Conservation (phyloP, 2,797 vertebrate species). For the Mormyrus proboscirostris region DNA sequence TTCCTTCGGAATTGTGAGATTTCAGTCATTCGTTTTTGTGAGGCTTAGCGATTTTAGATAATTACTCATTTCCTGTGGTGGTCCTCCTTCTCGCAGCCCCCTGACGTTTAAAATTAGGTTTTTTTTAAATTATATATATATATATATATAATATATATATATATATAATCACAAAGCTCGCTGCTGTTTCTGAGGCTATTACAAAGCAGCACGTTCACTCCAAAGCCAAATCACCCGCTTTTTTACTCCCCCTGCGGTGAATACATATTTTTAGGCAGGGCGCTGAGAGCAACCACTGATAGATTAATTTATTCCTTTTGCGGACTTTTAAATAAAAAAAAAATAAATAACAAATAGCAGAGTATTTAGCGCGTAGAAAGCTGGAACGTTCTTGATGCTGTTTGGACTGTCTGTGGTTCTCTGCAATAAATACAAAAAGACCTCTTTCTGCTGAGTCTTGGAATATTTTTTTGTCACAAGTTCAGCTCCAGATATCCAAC, state of each 20-base stretch:
- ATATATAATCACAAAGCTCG: neutral
- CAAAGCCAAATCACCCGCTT: neutral
- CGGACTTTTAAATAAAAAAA: neutral
- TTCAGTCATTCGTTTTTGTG: neutral
- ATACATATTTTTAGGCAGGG: neutral
- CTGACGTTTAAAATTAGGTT: neutral
- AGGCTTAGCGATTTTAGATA: neutral
- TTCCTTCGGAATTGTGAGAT: neutral
- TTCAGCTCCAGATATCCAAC: neutral
- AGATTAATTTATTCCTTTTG: conserved; percentile 14
- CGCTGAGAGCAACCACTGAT: neutral
- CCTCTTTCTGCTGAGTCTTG: neutral
- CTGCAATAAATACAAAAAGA: neutral
- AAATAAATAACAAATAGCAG: neutral
- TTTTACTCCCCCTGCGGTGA: neutral
- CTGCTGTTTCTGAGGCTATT: neutral
- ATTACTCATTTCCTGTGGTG: conserved; percentile 9
- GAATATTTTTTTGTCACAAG: neutral
- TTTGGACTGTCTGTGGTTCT: neutral
- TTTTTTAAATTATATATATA: neutral
- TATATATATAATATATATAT: neutral
- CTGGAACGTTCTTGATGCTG: neutral
- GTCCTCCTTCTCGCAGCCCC: neutral
- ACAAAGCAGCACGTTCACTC: neutral
- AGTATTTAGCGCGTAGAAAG: neutral